Evolutionary conservation across 2,888 invertebrate species (phyloP).

Genomic region (Amphimallon solstitiale): DNA sequence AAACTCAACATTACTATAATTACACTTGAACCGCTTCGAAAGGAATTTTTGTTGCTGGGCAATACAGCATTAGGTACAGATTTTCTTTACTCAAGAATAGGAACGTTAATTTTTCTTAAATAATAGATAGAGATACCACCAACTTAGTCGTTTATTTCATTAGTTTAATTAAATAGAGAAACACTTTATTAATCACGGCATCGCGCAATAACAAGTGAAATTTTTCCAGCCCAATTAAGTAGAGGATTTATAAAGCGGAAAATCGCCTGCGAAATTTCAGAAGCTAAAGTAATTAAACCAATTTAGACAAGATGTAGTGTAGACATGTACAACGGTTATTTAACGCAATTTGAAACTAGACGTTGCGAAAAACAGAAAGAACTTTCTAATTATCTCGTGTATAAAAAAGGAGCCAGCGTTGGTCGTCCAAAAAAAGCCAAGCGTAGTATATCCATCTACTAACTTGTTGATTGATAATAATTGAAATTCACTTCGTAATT

Average conservation of each 20-base stretch:
- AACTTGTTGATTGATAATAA: background rate
- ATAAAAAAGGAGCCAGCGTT: too few relatives aligned
- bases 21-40: too few relatives aligned
- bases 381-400: background rate
- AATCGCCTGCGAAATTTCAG: conserved; percentile 6
- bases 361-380: conserved; percentile 2
- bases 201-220: background rate
- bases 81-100: too few relatives aligned
- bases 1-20: too few relatives aligned
- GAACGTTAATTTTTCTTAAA: too few relatives aligned
- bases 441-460: background rate
- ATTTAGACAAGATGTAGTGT: conserved; percentile 12
- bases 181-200: conserved; percentile 2
- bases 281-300: conserved; percentile 12
- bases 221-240: conserved; percentile 3
- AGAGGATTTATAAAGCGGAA: conserved; percentile 10
- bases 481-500: too few relatives aligned
- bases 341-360: conserved; percentile 7
- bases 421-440: background rate
- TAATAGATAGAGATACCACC: background rate
- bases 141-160: background rate
- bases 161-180: background rate
- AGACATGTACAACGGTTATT: conserved; percentile 7
- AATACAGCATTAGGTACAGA: too few relatives aligned
- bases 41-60: too few relatives aligned